Evolutionary conservation across 2,113 vertebrate genomes (phyloP).

Genomic region (Pelobates fuscus): DNA sequence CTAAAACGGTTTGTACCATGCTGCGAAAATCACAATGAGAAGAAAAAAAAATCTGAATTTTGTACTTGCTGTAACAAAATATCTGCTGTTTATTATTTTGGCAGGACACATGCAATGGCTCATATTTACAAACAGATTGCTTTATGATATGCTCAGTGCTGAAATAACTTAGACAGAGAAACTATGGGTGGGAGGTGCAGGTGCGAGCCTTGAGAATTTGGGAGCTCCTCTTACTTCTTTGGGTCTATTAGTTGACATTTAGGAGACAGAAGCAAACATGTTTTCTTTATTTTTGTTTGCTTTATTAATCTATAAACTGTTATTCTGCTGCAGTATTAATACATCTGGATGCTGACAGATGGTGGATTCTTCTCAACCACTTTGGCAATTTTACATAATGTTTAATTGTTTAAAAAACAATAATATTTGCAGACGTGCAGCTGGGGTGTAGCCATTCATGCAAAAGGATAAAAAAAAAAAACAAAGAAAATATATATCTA

Average conservation of each 20-base stretch:
- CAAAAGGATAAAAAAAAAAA: background rate
- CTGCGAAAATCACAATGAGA: too few relatives aligned
- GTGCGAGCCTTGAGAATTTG: background rate
- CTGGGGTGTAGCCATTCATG: constrained; percentile 29
- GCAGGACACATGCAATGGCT: background rate
- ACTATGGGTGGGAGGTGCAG: constrained; percentile 21
- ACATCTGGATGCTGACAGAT: constrained; percentile 31
- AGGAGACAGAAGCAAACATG: constrained; percentile 26
- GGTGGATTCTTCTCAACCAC: background rate
- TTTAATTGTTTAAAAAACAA: constrained; percentile 17
- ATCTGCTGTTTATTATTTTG: background rate
- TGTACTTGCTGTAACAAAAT: too few relatives aligned
- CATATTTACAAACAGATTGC: background rate
- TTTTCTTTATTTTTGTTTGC: background rate
- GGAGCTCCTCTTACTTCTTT: background rate
- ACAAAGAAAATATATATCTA: too few relatives aligned
- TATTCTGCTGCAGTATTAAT: constrained; percentile 8
- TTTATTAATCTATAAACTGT: background rate
- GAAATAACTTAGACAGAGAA: background rate
- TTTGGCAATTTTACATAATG: constrained; percentile 8
- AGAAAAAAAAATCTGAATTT: background rate
- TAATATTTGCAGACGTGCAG: constrained; percentile 44
- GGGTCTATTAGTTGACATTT: constrained; percentile 33
- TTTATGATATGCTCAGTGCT: background rate
- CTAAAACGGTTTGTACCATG: too few relatives aligned